These are phyloP conservation scores for Orestias chungarensis DNA, from an alignment of 2,797 vertebrate species.

Conservation along the genomic window DNA sequence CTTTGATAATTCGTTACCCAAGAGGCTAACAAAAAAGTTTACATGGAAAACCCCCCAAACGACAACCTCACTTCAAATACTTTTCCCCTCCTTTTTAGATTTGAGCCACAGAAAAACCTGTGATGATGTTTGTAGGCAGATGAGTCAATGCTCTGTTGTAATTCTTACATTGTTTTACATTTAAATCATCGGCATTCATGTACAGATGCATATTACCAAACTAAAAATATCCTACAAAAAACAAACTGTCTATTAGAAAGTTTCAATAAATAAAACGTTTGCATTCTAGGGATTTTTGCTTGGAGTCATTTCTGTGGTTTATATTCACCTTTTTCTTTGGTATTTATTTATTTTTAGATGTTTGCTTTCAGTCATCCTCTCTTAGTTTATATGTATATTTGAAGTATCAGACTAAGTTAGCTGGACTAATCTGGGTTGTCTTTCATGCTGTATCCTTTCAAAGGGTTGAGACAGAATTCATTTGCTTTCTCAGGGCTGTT, in stretches of 20 bases:
- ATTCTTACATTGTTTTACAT: neutral
- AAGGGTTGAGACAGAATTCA: neutral
- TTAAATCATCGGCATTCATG: neutral
- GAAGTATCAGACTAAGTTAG: neutral
- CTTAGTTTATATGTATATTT: neutral
- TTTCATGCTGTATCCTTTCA: neutral
- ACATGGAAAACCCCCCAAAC: neutral
- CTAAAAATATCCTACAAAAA: neutral
- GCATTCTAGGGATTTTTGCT: neutral
- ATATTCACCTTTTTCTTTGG: neutral
- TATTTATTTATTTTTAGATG: neutral
- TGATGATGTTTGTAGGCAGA: neutral
- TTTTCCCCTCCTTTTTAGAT: neutral
- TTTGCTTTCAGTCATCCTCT: no score
- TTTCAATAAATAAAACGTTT: no score
- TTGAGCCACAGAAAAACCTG: neutral
- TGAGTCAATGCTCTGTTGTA: neutral
- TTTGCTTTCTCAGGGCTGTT: neutral
- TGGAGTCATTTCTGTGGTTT: neutral
- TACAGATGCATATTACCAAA: neutral
- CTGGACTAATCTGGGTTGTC: neutral
- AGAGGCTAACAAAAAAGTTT: slow-evolving; percentile 3
- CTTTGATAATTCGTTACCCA: neutral
- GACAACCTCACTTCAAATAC: neutral
- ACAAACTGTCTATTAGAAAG: neutral